Evolutionary conservation across 2,113 vertebrate species (phyloP).

Genomic region (Meles meles): DNA sequence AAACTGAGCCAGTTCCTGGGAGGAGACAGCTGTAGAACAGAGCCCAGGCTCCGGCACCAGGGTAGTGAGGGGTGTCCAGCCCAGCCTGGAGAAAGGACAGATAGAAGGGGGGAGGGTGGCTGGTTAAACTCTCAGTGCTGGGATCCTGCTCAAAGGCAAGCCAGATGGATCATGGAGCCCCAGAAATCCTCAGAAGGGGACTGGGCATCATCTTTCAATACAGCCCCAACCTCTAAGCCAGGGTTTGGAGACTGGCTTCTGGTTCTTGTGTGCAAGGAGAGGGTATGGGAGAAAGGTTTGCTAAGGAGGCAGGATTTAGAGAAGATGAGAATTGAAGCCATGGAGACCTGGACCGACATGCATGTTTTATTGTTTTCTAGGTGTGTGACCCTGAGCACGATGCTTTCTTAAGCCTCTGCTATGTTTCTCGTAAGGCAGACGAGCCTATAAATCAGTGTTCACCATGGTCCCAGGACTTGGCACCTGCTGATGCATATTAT

Average conservation of each 20-base stretch:
- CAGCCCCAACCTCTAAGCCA: background rate
- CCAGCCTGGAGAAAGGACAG: background rate
- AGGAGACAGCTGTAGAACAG: background rate
- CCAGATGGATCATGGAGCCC: background rate
- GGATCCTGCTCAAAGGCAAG: background rate
- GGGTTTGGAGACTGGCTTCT: background rate
- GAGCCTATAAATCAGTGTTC: background rate
- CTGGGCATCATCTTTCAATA: background rate
- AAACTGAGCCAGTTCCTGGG: background rate
- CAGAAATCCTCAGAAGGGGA: background rate
- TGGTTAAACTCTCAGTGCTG: background rate
- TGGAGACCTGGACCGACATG: background rate
- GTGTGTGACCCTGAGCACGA: background rate
- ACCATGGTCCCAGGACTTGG: background rate
- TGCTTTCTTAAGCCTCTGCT: background rate
- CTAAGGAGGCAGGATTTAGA: background rate
- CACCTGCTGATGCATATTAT: background rate
- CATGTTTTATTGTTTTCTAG: background rate
- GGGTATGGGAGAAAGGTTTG: background rate
- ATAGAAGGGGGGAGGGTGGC: rapidly evolving
- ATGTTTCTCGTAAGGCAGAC: background rate
- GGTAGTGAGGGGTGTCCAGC: background rate
- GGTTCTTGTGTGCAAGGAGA: background rate
- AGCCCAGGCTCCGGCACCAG: background rate
- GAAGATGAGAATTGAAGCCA: background rate